Evolutionary conservation across 2,113 vertebrate species (phyloP).

Genomic region (Hymenochirus boettgeri): DNA sequence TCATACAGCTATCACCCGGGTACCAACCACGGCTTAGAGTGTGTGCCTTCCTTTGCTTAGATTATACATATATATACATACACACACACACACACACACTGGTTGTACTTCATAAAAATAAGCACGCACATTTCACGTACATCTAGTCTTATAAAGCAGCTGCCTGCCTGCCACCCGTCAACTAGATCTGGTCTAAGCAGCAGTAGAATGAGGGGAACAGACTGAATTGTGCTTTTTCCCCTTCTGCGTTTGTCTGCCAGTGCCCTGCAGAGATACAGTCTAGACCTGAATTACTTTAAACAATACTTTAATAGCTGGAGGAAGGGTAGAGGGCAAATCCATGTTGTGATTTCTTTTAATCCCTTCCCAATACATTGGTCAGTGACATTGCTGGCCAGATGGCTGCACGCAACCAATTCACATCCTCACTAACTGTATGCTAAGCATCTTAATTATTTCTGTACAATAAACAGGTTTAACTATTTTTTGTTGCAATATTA

Average conservation of each 20-base stretch:
- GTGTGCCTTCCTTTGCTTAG: too few species aligned
- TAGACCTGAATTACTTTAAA: constrained; percentile 36
- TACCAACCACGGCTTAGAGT: too few species aligned
- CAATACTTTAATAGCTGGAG: constrained; percentile 21
- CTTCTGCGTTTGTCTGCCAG: constrained; percentile 27
- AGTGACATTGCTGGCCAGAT: background rate
- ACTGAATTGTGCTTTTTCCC: constrained; percentile 1
- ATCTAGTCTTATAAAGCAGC: background rate
- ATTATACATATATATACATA: too few species aligned
- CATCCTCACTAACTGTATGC: background rate
- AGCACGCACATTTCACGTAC: background rate
- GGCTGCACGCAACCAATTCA: background rate
- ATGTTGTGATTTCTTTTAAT: background rate
- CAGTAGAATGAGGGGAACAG: constrained; percentile 14
- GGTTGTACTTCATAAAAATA: too few species aligned
- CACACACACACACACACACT: too few species aligned
- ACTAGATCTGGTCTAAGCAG: background rate
- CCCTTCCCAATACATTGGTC: background rate
- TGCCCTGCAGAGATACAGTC: constrained; percentile 35
- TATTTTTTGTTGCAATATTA: too few species aligned
- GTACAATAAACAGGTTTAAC: too few species aligned
- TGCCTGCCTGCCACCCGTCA: background rate
- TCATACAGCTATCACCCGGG: too few species aligned
- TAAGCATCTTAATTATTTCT: too few species aligned
- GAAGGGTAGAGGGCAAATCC: background rate